Conservation (phyloP, 1,140 invertebrate genomes). For the Pteromalus puparum region DNA sequence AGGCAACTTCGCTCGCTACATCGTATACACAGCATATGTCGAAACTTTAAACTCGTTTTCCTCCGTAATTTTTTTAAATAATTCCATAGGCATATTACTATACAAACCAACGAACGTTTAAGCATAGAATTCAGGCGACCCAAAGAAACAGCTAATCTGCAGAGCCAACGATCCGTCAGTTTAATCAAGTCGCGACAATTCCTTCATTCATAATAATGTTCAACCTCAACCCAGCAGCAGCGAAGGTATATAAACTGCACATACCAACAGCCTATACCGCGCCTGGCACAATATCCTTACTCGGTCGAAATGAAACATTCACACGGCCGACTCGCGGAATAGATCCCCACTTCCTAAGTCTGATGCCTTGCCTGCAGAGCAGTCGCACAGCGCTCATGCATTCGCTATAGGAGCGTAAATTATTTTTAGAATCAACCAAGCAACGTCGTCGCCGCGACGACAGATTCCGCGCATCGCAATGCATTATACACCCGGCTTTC, state of each 20-base stretch:
- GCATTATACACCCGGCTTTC: not conserved
- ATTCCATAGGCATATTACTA: too few relatives aligned
- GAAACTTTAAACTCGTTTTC: too few relatives aligned
- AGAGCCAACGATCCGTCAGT: too few relatives aligned
- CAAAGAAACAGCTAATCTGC: too few relatives aligned
- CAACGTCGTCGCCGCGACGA: not conserved
- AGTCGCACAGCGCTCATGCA: slow-evolving; percentile 35
- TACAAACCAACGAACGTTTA: too few relatives aligned
- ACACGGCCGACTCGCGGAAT: not conserved
- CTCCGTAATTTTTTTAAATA: too few relatives aligned
- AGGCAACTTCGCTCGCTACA: too few relatives aligned
- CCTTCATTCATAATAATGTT: too few relatives aligned
- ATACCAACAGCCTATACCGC: not conserved
- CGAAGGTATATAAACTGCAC: not conserved
- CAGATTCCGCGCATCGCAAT: slow-evolving; percentile 3
- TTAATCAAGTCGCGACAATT: too few relatives aligned
- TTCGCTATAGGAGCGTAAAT: slow-evolving; percentile 40
- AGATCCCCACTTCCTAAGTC: not conserved
- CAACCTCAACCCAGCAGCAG: not conserved
- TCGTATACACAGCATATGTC: too few relatives aligned
- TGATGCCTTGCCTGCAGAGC: slow-evolving; percentile 23
- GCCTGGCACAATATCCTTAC: not conserved
- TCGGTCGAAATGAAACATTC: slow-evolving; percentile 21
- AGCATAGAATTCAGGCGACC: too few relatives aligned
- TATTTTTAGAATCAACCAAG: slow-evolving; percentile 24